phyloP scores from a whole-genome alignment of 2,888 invertebrate genomes.

The Nomada fucata region DNA sequence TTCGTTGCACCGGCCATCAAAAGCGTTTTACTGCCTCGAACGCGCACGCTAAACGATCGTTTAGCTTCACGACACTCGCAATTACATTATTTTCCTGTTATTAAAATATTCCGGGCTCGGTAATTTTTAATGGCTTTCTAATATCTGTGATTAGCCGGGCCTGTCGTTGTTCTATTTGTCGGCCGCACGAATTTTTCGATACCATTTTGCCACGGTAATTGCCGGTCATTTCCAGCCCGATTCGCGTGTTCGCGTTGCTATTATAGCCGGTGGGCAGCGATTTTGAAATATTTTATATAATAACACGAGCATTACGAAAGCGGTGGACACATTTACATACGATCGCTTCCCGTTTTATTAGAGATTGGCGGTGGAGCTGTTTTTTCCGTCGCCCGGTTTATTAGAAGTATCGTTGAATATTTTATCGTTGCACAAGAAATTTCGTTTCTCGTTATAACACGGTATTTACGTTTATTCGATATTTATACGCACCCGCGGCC shows the following conservation, averaged over 20 bases:
- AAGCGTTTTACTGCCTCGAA: conserved; percentile 14
- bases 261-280: neutral
- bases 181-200: conserved; percentile 2
- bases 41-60: conserved; percentile 27
- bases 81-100: conserved; percentile 33
- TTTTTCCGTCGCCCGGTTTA: too few relatives aligned
- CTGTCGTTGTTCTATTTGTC: conserved; percentile 16
- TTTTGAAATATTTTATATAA: too few relatives aligned
- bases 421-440: too few relatives aligned
- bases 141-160: conserved; percentile 33
- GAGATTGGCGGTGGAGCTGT: too few relatives aligned
- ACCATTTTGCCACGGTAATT: conserved; percentile 11
- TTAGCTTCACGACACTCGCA: conserved; percentile 21
- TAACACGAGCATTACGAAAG: too few relatives aligned
- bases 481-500: too few relatives aligned
- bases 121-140: conserved; percentile 33
- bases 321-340: too few relatives aligned
- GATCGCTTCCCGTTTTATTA: too few relatives aligned
- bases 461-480: too few relatives aligned
- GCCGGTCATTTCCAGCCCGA: conserved; percentile 16
- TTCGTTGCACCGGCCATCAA: conserved; percentile 1
- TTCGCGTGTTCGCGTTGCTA: conserved; percentile 1
- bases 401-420: too few relatives aligned
- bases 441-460: too few relatives aligned
- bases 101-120: conserved; percentile 18